Evolutionary conservation across 2,888 invertebrate species (phyloP), one percentile per base, ranked within the genome.

Genomic region (Sussaba pulchella): DNA sequence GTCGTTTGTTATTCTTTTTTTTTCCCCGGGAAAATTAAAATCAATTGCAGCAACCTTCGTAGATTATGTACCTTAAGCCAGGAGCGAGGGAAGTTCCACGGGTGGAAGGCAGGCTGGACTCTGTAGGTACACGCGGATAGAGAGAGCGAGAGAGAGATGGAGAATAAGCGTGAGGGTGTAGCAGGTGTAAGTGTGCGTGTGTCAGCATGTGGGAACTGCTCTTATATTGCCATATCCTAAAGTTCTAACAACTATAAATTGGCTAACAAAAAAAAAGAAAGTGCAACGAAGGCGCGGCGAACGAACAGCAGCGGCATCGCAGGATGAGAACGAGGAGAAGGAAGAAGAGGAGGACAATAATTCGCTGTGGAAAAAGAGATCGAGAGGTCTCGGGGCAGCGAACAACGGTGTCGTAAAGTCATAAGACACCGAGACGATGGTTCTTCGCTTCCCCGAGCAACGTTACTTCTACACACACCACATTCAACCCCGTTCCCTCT

Each of bases 171-270:
- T 14, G n/a, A 14, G 14, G 21, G 39, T 43, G 24, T 19, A 41
- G 14, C n/a, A 39, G 6, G n/a, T 31, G 6, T 10, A 14, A 36
- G 17, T 43, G 43, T 21, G 17, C 3, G 19, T 17, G 45, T 5
- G 24, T 9, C 5, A 12, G 50, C 50, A 17, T 54, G 17, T 17
- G 67, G 17, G 24, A 52, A 17, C 5, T 41, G 12, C 59, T 61
- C 45, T 77, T 86, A 85, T 86, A 87, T 86, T 84, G 86, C 85
- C 72, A 82, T 45, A 79, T 83, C 82, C 81, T 82, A 84, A 87
- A 84, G 36, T 83, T 82, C 82, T 83, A 88, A 87, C 89, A 88
- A 87, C 87, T 85, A 88, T 90, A 89, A 90, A 91, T 90, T 89
- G 89, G 87, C 80, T 84, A 87, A 86, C 83, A 84, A 85, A 84